These are phyloP conservation scores for Erebia aethiops DNA, from an alignment of 2,888 invertebrate genomes.

Conservation along the genomic window DNA sequence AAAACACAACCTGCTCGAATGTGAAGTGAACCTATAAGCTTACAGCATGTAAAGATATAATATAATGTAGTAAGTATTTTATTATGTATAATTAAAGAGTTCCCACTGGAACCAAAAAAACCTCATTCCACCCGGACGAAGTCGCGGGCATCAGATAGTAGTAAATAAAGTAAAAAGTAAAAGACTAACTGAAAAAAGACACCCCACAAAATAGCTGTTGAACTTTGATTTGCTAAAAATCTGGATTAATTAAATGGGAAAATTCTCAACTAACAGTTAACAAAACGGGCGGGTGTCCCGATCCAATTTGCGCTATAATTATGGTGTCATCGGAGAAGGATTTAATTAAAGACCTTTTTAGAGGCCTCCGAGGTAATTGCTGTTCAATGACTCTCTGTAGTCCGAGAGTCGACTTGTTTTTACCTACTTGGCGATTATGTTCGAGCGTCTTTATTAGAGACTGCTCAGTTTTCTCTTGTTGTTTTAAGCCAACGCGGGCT, in stretches of 20 bases:
- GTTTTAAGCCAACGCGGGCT: not conserved
- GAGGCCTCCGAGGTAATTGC: slow-evolving; percentile 78
- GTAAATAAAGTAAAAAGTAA: not conserved
- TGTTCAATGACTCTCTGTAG: slow-evolving; percentile 82
- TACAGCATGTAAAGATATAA: too few relatives aligned
- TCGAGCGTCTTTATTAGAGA: slow-evolving; percentile 46
- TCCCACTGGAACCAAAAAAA: too few relatives aligned
- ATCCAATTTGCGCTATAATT: slow-evolving; percentile 80
- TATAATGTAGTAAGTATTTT: not conserved
- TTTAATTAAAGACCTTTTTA: slow-evolving; percentile 80
- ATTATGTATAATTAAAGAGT: too few relatives aligned
- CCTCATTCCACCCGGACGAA: too few relatives aligned
- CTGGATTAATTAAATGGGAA: slow-evolving; percentile 66
- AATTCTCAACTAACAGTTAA: slow-evolving; percentile 74
- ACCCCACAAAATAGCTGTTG: slow-evolving; percentile 20
- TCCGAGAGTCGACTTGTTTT: slow-evolving; percentile 65
- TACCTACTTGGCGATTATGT: slow-evolving; percentile 68
- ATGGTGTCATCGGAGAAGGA: slow-evolving; percentile 82
- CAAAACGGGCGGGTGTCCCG: slow-evolving; percentile 75
- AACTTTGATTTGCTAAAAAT: slow-evolving; percentile 46
- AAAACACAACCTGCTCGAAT: too few relatives aligned
- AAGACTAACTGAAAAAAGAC: slow-evolving; percentile 9
- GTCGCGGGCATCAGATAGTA: too few relatives aligned
- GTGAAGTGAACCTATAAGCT: too few relatives aligned
- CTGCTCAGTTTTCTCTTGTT: slow-evolving; percentile 27